These are phyloP conservation scores for Rissa tridactyla DNA, from an alignment of 2,113 vertebrate species.

Conservation along the genomic window DNA sequence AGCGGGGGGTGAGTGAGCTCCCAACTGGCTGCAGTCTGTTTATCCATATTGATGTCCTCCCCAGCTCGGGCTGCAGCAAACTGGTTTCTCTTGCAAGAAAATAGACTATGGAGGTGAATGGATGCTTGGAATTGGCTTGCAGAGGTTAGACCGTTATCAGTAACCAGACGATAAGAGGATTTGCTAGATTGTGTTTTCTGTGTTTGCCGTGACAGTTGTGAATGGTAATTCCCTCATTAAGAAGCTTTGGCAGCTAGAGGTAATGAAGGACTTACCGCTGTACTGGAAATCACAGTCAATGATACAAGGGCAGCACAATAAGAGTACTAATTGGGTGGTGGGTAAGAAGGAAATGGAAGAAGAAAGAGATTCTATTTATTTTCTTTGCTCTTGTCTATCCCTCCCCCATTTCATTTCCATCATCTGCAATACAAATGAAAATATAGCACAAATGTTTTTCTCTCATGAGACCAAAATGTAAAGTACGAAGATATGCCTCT, in stretches of 20 bases:
- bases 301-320: background rate
- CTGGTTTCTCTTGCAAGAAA: background rate
- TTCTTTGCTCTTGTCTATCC: background rate
- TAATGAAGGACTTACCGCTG: background rate
- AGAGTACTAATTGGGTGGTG: background rate
- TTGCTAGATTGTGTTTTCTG: background rate
- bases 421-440: background rate
- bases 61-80: background rate
- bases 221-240: background rate
- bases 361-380: background rate
- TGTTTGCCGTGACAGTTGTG: background rate
- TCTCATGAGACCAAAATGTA: background rate
- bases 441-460: background rate
- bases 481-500: background rate
- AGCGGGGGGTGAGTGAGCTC: fast-evolving
- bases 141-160: background rate
- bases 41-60: background rate
- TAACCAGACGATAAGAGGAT: background rate
- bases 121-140: background rate
- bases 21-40: background rate
- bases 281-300: background rate
- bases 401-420: background rate
- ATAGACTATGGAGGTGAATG: background rate
- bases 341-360: background rate
- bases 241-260: background rate